A percentile compares a stretch with the other conserved stretches of the same genome.
Conservation (phyloP, 2,113 vertebrate genomes). For the Oophaga pumilio region DNA sequence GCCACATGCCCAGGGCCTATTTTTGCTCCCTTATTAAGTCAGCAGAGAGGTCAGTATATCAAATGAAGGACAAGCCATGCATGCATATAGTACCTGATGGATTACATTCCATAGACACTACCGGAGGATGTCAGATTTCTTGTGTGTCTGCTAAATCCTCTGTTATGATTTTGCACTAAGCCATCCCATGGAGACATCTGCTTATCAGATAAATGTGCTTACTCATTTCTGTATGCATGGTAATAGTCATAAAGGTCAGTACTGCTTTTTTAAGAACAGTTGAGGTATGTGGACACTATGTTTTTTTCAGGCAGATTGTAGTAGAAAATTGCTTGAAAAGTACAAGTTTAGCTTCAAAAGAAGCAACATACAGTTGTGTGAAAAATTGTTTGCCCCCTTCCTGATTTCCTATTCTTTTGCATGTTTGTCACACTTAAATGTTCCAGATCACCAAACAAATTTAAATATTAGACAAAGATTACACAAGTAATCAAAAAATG, state of each 20-base stretch:
- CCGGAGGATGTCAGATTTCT: constrained; percentile 11
- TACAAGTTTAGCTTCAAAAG: no score
- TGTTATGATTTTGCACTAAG: not conserved
- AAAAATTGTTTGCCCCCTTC: no score
- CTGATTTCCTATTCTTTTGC: no score
- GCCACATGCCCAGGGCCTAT: constrained; percentile 52
- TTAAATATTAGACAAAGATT: no score
- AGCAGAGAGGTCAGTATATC: constrained; percentile 42
- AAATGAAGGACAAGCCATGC: constrained; percentile 5
- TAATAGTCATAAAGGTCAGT: not conserved
- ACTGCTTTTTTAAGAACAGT: not conserved
- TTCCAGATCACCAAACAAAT: no score
- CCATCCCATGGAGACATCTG: not conserved
- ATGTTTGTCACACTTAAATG: no score
- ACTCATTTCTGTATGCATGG: not conserved
- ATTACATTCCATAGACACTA: constrained; percentile 19
- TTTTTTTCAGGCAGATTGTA: no score
- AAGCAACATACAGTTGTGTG: no score
- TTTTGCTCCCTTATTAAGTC: constrained; percentile 49
- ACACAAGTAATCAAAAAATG: no score
- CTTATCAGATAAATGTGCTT: not conserved
- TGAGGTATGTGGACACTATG: not conserved
- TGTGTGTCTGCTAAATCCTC: constrained; percentile 20
- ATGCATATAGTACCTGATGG: constrained; percentile 25
- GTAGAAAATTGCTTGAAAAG: no score